A percentile compares a stretch with the other conserved stretches of the same genome.
These are phyloP conservation scores for Drosophila lacertosa DNA, from an alignment of 1,140 invertebrate species.

Conservation along the genomic window DNA sequence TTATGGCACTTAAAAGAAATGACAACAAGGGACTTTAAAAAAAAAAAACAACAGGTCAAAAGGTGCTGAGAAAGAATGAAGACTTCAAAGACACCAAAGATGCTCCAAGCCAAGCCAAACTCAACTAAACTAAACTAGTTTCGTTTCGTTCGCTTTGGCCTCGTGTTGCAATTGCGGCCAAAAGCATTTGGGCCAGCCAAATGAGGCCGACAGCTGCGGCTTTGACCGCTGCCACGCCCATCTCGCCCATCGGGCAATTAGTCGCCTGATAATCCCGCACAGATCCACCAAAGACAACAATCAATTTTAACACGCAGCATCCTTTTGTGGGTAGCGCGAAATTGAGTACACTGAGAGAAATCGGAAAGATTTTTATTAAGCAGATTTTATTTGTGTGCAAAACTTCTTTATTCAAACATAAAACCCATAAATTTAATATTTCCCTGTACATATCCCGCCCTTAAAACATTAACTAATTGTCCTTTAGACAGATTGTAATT, in stretches of 20 bases:
- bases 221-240: constrained; percentile 9
- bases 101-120: too few relatives aligned
- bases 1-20: constrained; percentile 45
- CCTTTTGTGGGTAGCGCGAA: constrained; percentile 14
- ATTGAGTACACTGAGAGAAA: background rate
- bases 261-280: constrained; percentile 26
- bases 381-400: too few relatives aligned
- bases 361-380: too few relatives aligned
- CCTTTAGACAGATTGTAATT: too few relatives aligned
- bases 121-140: too few relatives aligned
- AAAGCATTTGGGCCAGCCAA: constrained; percentile 1
- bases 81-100: constrained; percentile 56
- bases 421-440: too few relatives aligned
- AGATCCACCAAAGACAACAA: constrained; percentile 22
- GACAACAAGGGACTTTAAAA: background rate
- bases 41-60: constrained; percentile 50
- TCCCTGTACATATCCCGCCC: too few relatives aligned
- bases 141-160: too few relatives aligned
- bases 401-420: too few relatives aligned
- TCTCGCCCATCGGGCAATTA: constrained; percentile 4
- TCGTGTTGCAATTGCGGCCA: constrained; percentile 1
- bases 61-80: constrained; percentile 70
- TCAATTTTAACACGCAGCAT: constrained; percentile 62
- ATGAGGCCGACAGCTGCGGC: constrained; percentile 41
- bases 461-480: too few relatives aligned